phyloP scores from a whole-genome alignment of 2,888 invertebrate genomes.

The Acleris literana region DNA sequence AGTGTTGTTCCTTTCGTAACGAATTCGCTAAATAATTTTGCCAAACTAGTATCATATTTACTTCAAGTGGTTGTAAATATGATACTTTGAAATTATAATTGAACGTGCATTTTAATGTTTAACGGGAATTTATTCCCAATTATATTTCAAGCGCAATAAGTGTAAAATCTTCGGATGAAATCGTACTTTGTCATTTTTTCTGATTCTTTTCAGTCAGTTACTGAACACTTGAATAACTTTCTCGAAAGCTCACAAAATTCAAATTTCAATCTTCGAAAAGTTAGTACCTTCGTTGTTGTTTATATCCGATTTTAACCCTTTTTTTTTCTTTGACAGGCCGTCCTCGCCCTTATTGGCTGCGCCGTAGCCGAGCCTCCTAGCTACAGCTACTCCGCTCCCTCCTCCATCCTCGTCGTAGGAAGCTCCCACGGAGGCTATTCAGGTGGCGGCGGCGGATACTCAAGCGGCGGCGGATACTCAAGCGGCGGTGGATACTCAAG shows the following conservation, averaged over 20 bases:
- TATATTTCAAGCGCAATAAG: too few relatives aligned
- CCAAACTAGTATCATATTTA: background rate
- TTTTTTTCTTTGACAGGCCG: constrained; percentile 65
- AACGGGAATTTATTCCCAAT: background rate
- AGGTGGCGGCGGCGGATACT: constrained; percentile 81
- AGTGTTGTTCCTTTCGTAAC: background rate
- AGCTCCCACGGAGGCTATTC: constrained; percentile 83
- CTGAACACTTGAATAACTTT: too few relatives aligned
- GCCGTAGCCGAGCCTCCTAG: constrained; percentile 91
- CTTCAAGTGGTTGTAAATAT: background rate
- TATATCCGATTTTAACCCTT: constrained; percentile 14
- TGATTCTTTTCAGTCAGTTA: background rate
- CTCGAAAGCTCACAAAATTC: background rate
- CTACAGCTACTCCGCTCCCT: constrained; percentile 80
- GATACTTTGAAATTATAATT: background rate
- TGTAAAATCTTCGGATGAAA: too few relatives aligned
- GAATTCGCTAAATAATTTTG: background rate
- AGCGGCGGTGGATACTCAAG: constrained; percentile 85
- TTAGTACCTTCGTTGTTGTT: too few relatives aligned
- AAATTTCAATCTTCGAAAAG: too few relatives aligned
- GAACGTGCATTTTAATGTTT: background rate
- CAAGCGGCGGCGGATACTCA: constrained; percentile 85
- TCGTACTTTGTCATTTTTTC: too few relatives aligned
- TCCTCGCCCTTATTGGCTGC: constrained; percentile 90
- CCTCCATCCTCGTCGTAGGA: constrained; percentile 83